Evolutionary conservation across 2,797 vertebrate species (phyloP), one percentile per base, ranked within the genome.

Genomic region (Sebastes flavidus): DNA sequence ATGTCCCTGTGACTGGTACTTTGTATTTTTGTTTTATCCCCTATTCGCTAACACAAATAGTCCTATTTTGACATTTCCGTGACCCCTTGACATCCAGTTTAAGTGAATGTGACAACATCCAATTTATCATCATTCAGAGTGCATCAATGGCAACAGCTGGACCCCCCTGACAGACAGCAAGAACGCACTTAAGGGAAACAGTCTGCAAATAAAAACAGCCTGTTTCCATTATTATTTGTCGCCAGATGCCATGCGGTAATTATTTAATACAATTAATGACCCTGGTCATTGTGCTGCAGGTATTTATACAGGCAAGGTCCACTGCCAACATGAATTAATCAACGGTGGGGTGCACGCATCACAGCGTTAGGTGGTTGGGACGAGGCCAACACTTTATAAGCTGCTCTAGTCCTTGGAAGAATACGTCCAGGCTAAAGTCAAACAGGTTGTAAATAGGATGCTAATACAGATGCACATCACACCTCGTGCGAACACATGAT

Each of bases 261-360:
- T 91, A 87, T 76, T 75, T 83, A 88, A 81, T 79, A 88, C 85
- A 89, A 87, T 85, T 86, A 92, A 92, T 91, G 88, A 88, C 84
- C 77, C 80, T 29, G 77, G 86, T 86, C 80, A 87, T 84, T 90
- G 85, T 79, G 65, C 80, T 74, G 81, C 81, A 87, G 80, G 82
- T 90, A 90, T 91, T 90, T 88, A 86, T 68, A 56, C 81, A 27
- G 70, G 65, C 58, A 79, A 83, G 76, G 83, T 72, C 80, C 29
- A 73, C 80, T 81, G 81, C 83, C 86, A 80, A 62, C 52, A n/a
- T 75, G 70, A 88, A 91, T 91, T 87, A 86, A 93, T 94, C 87
- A 88, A 56, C 27, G 8, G 58, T 42, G 38, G 36, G 86, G 82
- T 56, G 34, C 82, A 83, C 69, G 81, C 59, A 77, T 87, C 65